Evolutionary conservation across 1,140 invertebrate genomes (phyloP), one percentile per base, ranked within the genome.

Genomic region (Musca domestica): DNA sequence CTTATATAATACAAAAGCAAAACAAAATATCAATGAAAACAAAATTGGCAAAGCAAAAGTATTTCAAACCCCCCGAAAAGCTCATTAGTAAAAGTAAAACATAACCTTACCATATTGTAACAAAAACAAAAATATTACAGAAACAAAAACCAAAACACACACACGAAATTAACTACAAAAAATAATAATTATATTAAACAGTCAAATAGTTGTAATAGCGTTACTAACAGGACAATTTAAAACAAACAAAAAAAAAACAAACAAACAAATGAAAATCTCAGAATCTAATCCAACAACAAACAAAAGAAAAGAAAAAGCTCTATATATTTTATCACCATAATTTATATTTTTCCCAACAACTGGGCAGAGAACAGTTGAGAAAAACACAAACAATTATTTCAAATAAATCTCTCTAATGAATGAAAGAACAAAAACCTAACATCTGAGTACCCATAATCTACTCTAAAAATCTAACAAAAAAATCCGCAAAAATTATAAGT

Each of bases 21-120:
- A 20, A 52, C 25, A 61, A 61, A 61, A 34, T 56, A 27, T 41
- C 19, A 61, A 54, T 25, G 9, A 2, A 64, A n/a, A n/a, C n/a
- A n/a, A 61, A 63, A 68, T 63, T 54, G 58, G 30, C 61, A 68
- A 54, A 68, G 34, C 27, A 48, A 48, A 68, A 64, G 27, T n/a
- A 64, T 63, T 54, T 34, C 6, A 23, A 66, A 52, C 12, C 6
- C 51, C 22, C 66, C 52, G 47, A 66, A 58, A 66, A 47, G 47
- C 47, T 48, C 64, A 69, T 49, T 63, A 68, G 30, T 41, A 54
- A 68, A 68, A 46, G 12, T 27, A 68, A 51, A 67, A 56, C 17
- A 67, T 58, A 27, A 48, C 7, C 41, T 47, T 25, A 66, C 49
- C 23, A 23, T 22, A 5, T n/a, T 41, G 27, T 56, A 67, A 20